phyloP scores from a whole-genome alignment of 2,113 vertebrate species.

The Psophia crepitans region DNA sequence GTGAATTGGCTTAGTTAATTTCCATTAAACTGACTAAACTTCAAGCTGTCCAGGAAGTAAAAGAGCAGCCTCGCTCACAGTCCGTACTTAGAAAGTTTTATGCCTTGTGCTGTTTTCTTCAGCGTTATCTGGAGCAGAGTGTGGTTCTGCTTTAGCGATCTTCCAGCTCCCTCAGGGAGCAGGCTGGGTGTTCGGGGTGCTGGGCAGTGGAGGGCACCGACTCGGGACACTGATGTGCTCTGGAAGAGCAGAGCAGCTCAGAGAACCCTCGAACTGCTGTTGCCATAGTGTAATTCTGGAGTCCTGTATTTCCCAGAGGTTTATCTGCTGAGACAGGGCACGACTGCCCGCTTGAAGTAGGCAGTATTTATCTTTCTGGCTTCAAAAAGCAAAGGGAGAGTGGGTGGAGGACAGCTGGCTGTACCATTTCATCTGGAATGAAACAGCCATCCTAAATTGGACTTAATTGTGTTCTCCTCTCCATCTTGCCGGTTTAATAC shows the following conservation, averaged over 20 bases:
- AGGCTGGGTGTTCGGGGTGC: background rate
- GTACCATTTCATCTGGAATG: background rate
- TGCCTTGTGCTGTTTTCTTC: rapidly evolving
- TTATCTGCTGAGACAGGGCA: background rate
- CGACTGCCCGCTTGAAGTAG: rapidly evolving
- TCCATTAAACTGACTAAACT: no score
- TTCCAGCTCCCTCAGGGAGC: no score
- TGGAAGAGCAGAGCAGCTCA: background rate
- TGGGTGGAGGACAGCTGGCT: background rate
- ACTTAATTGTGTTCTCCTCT: rapidly evolving
- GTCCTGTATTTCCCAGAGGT: background rate
- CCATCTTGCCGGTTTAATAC: background rate
- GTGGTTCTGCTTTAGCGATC: background rate
- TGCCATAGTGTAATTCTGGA: rapidly evolving
- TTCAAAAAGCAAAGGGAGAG: background rate
- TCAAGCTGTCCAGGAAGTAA: background rate
- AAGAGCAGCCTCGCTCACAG: background rate
- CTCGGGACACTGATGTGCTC: rapidly evolving
- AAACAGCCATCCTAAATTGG: background rate
- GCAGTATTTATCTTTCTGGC: background rate
- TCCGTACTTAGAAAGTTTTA: rapidly evolving
- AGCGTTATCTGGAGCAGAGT: rapidly evolving
- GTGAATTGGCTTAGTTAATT: background rate
- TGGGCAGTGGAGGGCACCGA: background rate
- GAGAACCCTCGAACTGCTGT: background rate